Evolutionary conservation across 2,888 invertebrate species (phyloP), one percentile per base, ranked within the genome.

Genomic region (Xylota segnis): DNA sequence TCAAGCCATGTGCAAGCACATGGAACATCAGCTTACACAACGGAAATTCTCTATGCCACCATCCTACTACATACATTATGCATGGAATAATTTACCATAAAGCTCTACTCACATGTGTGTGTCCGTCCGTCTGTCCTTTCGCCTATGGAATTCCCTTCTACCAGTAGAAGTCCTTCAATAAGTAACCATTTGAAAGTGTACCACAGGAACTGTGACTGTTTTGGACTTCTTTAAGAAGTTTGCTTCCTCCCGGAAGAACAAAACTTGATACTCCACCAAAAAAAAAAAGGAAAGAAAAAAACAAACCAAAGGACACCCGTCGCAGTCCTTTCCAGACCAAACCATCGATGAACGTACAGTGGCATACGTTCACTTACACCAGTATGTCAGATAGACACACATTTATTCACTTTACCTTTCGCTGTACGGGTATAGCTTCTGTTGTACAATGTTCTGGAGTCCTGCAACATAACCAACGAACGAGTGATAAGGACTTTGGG

Each of bases 61-160:
- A 66, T 68, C 61, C 68, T 79, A 43, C 47, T 87, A 70, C 83
- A 87, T 87, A 70, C 83, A 87, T 87, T 87, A 87, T 87, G 78
- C 87, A 87, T 87, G 87, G 87, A 82, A 87, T 87, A 87, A 83
- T 74, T 87, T 87, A 87, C 56, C 77, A 87, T 83, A 77, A 70
- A 74, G 74, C 78, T 63, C 72, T 61, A 52, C 56, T 29, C 63
- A 32, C 16, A 43, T 52, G 16, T 61, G 52, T 56, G 61, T 23
- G 34, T 52, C 12, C 61, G 61, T 76, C 76, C 76, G 32, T 23
- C 10, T 6, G 52, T 72, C 37, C 23, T 52, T 10, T 40, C 7
- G 40, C 29, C 12, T 27, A 43, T 65, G 23, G 23, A 23, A 23
- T 23, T 23, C 50, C 74, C 0, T 5, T 45, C 7, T 45, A 50